Conservation (phyloP, 2,888 invertebrate species). For the Ommatoiulus sabulosus region DNA sequence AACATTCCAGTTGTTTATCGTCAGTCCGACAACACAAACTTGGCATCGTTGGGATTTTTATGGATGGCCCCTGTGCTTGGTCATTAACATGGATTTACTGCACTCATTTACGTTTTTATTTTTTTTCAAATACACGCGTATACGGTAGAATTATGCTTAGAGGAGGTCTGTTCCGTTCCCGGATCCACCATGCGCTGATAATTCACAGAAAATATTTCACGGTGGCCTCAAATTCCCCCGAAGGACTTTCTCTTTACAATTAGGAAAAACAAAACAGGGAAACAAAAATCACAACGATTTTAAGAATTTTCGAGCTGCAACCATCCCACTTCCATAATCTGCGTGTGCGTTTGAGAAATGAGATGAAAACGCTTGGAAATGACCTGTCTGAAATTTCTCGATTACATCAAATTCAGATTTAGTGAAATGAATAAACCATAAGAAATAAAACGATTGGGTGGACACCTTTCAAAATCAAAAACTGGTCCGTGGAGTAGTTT, state of each 20-base stretch:
- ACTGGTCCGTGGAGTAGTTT: not conserved
- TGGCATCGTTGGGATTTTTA: too few species aligned
- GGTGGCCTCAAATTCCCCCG: not conserved
- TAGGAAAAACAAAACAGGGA: not conserved
- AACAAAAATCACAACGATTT: not conserved
- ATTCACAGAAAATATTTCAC: not conserved
- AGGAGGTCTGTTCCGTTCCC: not conserved
- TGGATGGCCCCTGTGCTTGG: too few species aligned
- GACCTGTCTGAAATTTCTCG: not conserved
- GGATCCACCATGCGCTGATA: not conserved
- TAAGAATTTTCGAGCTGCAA: not conserved
- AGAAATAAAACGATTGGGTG: conserved; percentile 5
- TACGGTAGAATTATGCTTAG: not conserved
- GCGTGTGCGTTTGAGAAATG: not conserved
- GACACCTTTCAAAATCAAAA: not conserved
- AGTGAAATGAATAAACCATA: conserved; percentile 15
- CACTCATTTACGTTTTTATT: not conserved
- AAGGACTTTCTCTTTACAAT: not conserved
- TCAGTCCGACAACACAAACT: too few species aligned
- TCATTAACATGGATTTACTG: not conserved
- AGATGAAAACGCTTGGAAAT: not conserved
- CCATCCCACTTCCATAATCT: not conserved
- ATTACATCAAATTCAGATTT: not conserved
- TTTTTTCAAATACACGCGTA: not conserved
- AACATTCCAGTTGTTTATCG: too few species aligned